These are phyloP conservation scores for Semaprochilodus insignis DNA, from an alignment of 2,797 vertebrate genomes.

Conservation along the genomic window DNA sequence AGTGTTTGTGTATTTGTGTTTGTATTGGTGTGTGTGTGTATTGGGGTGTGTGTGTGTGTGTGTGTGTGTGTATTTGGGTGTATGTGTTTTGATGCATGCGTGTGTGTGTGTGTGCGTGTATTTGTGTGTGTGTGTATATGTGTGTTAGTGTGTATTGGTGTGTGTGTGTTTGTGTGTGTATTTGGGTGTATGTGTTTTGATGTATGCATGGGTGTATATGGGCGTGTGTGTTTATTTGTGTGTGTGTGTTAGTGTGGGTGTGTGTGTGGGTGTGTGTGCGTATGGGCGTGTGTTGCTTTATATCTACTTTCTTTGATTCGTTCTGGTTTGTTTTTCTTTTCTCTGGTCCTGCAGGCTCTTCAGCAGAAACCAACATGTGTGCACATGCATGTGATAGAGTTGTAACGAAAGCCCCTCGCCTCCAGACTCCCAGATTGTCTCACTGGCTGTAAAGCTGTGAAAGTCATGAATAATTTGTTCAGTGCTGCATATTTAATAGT, in stretches of 20 bases:
- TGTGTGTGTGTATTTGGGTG: no score
- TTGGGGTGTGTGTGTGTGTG: no score
- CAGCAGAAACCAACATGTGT: not conserved
- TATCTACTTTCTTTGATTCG: not conserved
- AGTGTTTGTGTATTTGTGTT: no score
- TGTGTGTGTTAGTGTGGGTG: no score
- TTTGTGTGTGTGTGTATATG: no score
- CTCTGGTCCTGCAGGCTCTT: conserved; percentile 35
- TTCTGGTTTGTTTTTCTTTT: not conserved
- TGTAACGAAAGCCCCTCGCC: not conserved
- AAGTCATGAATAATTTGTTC: conserved; percentile 32
- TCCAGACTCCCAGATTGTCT: conserved; percentile 33
- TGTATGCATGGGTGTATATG: no score
- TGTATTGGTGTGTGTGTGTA: no score
- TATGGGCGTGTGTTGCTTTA: not conserved
- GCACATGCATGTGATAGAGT: not conserved
- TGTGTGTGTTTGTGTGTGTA: not conserved
- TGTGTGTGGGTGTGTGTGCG: not conserved
- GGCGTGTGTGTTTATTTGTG: no score
- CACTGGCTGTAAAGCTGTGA: conserved; percentile 34
- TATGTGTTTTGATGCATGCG: no score
- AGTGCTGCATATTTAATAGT: conserved; percentile 51
- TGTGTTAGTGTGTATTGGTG: no score
- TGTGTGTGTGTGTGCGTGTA: no score
- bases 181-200: not conserved